phyloP scores from a whole-genome alignment of 1,140 invertebrate genomes.

The Brachionus koreanus region DNA sequence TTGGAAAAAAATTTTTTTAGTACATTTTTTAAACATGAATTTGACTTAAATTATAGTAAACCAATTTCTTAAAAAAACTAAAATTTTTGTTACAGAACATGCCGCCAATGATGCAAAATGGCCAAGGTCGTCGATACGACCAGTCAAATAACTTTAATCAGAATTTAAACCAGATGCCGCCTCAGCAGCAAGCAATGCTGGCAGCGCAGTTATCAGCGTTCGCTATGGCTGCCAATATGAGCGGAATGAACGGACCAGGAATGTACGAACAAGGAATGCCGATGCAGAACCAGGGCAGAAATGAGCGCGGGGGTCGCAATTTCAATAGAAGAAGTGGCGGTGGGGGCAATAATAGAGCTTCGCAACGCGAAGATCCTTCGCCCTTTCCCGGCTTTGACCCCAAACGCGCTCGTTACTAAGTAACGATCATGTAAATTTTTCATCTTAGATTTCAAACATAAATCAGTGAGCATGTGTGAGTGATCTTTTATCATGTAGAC shows the following conservation, averaged over 20 bases:
- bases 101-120: constrained; percentile 25
- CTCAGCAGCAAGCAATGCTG: constrained; percentile 34
- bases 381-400: constrained; percentile 13
- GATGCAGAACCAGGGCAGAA: constrained; percentile 15
- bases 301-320: constrained; percentile 21
- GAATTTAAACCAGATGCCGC: constrained; percentile 22
- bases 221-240: constrained; percentile 33
- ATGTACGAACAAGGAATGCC: constrained; percentile 9
- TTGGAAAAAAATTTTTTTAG: too few relatives aligned
- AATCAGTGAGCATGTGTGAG: background rate
- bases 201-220: constrained; percentile 35
- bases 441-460: background rate
- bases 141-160: background rate
- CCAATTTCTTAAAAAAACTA: background rate
- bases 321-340: constrained; percentile 14
- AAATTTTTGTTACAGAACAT: background rate
- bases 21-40: too few relatives aligned
- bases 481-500: background rate
- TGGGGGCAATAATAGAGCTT: background rate
- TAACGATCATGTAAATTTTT: background rate
- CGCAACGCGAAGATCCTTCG: background rate
- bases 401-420: constrained; percentile 25
- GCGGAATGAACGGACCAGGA: background rate
- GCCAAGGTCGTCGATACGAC: background rate
- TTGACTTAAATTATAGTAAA: too few relatives aligned